These are phyloP conservation scores for Paradoxurus hermaphroditus DNA, from an alignment of 2,113 vertebrate genomes.

Conservation along the genomic window DNA sequence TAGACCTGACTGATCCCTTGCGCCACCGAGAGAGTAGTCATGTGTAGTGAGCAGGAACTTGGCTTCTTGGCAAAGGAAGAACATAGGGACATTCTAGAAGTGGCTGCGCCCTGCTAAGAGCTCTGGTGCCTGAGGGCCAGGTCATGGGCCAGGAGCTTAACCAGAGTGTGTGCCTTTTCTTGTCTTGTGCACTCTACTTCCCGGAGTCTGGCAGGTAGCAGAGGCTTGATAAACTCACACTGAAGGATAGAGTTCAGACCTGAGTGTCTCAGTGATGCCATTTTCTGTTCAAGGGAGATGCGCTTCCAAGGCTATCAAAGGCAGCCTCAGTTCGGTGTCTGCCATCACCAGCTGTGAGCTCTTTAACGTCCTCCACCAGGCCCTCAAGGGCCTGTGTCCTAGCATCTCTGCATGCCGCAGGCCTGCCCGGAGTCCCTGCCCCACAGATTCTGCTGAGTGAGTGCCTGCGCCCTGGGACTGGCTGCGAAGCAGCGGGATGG, in stretches of 20 bases:
- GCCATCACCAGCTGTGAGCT: neutral
- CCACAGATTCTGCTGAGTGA: neutral
- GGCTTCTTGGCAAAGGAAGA: neutral
- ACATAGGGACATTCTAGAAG: neutral
- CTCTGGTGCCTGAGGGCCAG: neutral
- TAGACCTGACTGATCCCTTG: neutral
- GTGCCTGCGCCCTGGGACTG: neutral
- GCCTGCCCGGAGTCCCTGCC: neutral
- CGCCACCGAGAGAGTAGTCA: neutral
- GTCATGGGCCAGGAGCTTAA: neutral
- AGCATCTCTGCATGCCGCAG: neutral
- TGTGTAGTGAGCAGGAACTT: neutral
- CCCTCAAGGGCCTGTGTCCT: neutral
- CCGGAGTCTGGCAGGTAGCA: neutral
- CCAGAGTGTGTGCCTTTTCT: neutral
- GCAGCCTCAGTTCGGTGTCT: neutral
- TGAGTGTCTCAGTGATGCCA: neutral
- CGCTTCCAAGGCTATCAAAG: neutral
- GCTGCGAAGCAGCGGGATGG: neutral
- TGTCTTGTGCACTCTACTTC: neutral
- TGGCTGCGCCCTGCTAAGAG: neutral
- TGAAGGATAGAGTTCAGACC: neutral
- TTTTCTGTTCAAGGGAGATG: neutral
- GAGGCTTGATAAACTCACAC: neutral
- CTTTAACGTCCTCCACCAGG: neutral